These are phyloP conservation scores for Clavelina lepadiformis DNA, from an alignment of 23 tunicate species.

Conservation along the genomic window DNA sequence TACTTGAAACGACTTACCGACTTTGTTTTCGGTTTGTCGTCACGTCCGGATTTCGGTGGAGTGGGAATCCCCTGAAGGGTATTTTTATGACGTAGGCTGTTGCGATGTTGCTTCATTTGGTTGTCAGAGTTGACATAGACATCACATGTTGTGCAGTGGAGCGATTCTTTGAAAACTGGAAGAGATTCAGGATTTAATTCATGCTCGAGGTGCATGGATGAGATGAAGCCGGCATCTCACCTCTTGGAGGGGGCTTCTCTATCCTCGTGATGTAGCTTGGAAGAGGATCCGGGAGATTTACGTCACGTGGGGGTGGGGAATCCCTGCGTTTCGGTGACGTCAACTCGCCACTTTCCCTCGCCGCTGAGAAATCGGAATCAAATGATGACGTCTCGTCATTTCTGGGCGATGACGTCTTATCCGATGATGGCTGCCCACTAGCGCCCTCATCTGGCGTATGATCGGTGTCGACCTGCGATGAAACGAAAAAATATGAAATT, in stretches of 20 bases:
- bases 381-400: neutral
- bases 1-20: conserved; percentile 45
- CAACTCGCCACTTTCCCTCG: neutral
- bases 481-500: no score
- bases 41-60: conserved; percentile 69
- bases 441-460: no score
- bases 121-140: conserved; percentile 90
- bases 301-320: conserved; percentile 44
- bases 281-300: conserved; percentile 69
- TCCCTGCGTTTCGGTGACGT: neutral
- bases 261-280: conserved; percentile 60
- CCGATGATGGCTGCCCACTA: no score
- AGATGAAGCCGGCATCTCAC: no score
- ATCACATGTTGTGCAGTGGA: conserved; percentile 83
- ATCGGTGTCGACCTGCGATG: no score
- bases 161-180: conserved; percentile 82
- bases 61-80: conserved; percentile 80
- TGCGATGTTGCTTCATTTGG: conserved; percentile 93
- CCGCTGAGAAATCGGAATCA: neutral
- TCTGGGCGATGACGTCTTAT: no score
- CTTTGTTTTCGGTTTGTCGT: conserved; percentile 58
- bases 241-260: conserved; percentile 65
- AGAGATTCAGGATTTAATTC: neutral
- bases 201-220: no score
- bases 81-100: conserved; percentile 84